Conservation (phyloP, 2,888 invertebrate genomes). For the Acholoe squamosa region DNA sequence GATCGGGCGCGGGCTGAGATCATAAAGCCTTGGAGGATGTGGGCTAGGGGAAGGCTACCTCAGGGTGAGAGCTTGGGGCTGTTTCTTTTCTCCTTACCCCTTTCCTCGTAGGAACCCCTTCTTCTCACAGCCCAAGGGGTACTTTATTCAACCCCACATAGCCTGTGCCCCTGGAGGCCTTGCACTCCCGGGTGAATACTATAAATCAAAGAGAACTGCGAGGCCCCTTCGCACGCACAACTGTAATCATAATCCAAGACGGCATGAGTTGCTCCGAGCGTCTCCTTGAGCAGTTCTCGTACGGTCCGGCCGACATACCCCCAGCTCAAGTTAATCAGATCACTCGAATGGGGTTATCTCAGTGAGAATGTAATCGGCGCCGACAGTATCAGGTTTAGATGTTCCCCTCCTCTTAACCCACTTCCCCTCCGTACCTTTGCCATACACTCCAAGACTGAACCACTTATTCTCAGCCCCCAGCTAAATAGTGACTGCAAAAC, state of each 20-base stretch:
- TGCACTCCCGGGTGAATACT: not conserved
- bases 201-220: constrained; percentile 28
- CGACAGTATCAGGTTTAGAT: not conserved
- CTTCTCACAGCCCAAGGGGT: constrained; percentile 13
- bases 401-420: not conserved
- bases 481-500: no score
- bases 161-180: not conserved
- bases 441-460: no score
- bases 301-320: constrained; percentile 15
- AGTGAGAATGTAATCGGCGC: not conserved
- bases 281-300: not conserved
- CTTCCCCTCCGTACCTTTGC: not conserved
- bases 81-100: no score
- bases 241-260: constrained; percentile 20
- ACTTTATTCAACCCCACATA: not conserved
- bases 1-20: not conserved
- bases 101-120: not conserved
- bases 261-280: constrained; percentile 7
- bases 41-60: not conserved
- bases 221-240: not conserved
- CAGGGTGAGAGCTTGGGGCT: no score
- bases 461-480: no score
- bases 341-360: constrained; percentile 20
- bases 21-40: not conserved
- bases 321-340: not conserved